Conservation (phyloP, 2,113 vertebrate genomes). For the Tetraodon nigroviridis region DNA sequence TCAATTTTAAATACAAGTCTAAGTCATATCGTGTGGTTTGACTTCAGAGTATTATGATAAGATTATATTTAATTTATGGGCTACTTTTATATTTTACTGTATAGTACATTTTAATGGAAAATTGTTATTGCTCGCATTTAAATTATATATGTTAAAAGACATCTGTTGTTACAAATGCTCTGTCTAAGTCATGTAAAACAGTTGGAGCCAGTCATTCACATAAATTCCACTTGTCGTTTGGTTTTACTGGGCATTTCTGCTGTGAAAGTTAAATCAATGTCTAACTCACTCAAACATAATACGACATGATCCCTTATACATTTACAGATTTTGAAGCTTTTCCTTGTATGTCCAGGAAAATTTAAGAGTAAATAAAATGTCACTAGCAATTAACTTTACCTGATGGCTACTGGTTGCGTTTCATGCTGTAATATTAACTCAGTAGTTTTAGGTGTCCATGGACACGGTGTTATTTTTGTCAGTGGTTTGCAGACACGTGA, state of each 20-base stretch:
- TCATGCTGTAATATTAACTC: slow-evolving; percentile 9
- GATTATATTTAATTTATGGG: no score
- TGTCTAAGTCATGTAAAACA: slow-evolving; percentile 50
- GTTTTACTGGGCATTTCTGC: slow-evolving; percentile 64
- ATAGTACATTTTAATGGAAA: background rate
- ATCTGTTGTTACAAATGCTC: slow-evolving; percentile 50
- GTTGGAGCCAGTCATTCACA: slow-evolving; percentile 46
- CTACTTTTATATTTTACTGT: background rate
- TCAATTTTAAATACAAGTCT: no score
- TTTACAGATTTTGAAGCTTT: slow-evolving; percentile 32
- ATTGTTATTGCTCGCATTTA: slow-evolving; percentile 13
- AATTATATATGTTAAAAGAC: slow-evolving; percentile 29
- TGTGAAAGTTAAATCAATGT: slow-evolving; percentile 59
- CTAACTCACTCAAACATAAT: slow-evolving; percentile 44
- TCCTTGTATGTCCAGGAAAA: slow-evolving; percentile 23
- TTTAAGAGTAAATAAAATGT: slow-evolving; percentile 44
- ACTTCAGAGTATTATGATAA: no score
- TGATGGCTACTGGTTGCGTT: slow-evolving; percentile 8
- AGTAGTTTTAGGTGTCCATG: background rate
- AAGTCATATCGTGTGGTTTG: no score
- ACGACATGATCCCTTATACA: slow-evolving; percentile 32
- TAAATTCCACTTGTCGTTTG: slow-evolving; percentile 54
- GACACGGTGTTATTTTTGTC: no score
- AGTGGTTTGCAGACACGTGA: background rate
- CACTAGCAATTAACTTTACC: slow-evolving; percentile 30